Percentiles rank a stretch among this genome's conserved stretches.
phyloP scores from a whole-genome alignment of 2,888 invertebrate species.

The Thysanoteuthis rhombus region DNA sequence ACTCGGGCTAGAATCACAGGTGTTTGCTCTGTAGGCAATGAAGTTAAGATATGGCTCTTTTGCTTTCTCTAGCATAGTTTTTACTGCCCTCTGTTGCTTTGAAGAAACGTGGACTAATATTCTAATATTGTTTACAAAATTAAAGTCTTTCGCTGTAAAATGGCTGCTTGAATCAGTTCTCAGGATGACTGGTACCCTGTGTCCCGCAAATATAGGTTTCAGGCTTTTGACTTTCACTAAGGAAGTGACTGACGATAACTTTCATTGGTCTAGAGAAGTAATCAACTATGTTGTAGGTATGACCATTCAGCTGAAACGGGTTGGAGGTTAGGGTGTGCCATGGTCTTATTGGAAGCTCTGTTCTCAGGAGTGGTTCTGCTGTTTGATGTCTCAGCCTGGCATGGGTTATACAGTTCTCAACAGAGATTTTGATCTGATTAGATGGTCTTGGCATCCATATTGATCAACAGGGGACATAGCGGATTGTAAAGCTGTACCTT shows the following conservation, averaged over 20 bases:
- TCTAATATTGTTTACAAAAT: neutral
- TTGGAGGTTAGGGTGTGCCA: too few relatives aligned
- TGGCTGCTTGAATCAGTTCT: neutral
- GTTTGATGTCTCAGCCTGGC: neutral
- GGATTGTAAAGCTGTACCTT: too few relatives aligned
- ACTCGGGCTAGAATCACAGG: neutral
- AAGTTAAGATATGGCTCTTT: neutral
- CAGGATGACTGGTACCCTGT: neutral
- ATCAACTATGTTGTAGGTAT: neutral
- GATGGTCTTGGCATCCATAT: neutral
- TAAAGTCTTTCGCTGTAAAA: neutral
- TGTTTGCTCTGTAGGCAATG: neutral
- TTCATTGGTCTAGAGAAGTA: neutral
- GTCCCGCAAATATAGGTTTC: neutral
- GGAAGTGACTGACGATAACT: neutral
- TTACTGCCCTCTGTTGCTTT: neutral
- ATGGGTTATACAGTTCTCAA: neutral
- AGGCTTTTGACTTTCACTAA: neutral
- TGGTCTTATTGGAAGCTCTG: neutral
- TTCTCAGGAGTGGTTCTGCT: neutral
- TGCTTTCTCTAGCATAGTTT: neutral
- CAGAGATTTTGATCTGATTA: neutral
- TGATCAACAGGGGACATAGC: too few relatives aligned
- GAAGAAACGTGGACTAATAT: neutral
- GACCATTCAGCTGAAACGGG: neutral